phyloP scores from a whole-genome alignment of 2,113 vertebrate species.

The Symphodus melops region DNA sequence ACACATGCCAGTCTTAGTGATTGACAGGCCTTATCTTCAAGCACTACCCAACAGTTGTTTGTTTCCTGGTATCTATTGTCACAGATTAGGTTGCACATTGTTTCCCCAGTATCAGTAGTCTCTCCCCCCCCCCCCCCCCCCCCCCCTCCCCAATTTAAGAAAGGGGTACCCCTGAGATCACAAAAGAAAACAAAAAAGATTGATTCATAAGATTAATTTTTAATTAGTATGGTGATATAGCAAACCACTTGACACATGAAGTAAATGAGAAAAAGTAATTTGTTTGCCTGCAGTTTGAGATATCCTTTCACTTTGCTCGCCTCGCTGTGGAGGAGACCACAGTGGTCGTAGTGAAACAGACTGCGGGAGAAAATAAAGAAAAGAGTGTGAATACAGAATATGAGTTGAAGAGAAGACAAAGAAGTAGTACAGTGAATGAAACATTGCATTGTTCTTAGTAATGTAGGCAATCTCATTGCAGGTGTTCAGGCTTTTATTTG shows the following conservation, averaged over 20 bases:
- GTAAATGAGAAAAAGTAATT: constrained; percentile 26
- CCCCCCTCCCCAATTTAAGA: neutral
- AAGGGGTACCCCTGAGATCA: constrained; percentile 52
- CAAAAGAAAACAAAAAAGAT: constrained; percentile 22
- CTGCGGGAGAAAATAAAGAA: constrained; percentile 16
- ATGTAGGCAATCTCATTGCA: constrained; percentile 8
- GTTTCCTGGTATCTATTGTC: constrained; percentile 22
- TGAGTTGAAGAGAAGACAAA: constrained; percentile 40
- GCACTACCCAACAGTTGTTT: neutral
- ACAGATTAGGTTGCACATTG: constrained; percentile 38
- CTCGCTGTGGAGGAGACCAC: neutral
- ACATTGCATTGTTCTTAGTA: constrained; percentile 28
- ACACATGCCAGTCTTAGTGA: constrained; percentile 46
- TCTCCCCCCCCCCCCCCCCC: neutral
- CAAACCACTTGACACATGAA: constrained; percentile 27
- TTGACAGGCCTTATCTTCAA: constrained; percentile 63
- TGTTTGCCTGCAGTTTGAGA: constrained; percentile 20
- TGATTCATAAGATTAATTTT: constrained; percentile 61
- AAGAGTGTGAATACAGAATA: constrained; percentile 27
- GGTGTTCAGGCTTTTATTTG: constrained; percentile 15
- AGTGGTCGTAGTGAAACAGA: constrained; percentile 14
- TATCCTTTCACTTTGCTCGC: constrained; percentile 14
- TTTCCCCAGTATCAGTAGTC: constrained; percentile 30
- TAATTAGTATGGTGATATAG: constrained; percentile 58
- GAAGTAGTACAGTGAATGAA: constrained; percentile 10